These are phyloP conservation scores for Hydropsyche betteni DNA, from an alignment of 2,888 invertebrate genomes.

Conservation along the genomic window DNA sequence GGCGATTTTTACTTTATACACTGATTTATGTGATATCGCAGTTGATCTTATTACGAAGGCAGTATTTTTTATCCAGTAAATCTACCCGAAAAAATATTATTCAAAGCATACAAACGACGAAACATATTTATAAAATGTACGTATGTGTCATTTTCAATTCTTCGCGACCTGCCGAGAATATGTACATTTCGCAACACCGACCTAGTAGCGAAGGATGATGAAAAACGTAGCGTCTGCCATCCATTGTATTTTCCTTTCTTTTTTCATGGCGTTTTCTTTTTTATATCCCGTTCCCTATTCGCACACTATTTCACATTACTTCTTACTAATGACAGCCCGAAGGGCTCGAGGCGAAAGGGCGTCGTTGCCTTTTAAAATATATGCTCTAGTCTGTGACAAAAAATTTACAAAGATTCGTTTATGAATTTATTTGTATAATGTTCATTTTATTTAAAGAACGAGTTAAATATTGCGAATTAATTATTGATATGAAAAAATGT, in stretches of 20 bases:
- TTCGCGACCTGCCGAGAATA: conserved; percentile 7
- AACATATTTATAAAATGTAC: background rate
- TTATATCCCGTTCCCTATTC: background rate
- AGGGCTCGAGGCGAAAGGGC: conserved; percentile 13
- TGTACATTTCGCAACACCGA: background rate
- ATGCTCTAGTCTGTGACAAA: background rate
- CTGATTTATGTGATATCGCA: too few species aligned
- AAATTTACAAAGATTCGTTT: background rate
- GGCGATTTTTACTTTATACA: too few species aligned
- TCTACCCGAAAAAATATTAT: too few species aligned
- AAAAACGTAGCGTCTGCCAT: conserved; percentile 8
- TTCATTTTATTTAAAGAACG: background rate
- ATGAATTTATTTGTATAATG: background rate
- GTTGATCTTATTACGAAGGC: too few species aligned
- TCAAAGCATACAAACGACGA: too few species aligned
- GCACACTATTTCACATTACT: conserved; percentile 8
- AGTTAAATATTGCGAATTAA: background rate
- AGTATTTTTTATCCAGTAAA: too few species aligned
- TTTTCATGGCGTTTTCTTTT: background rate
- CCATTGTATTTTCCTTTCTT: conserved; percentile 13
- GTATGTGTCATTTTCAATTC: conserved; percentile 16
- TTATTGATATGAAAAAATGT: background rate
- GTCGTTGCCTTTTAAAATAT: background rate
- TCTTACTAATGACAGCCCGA: conserved; percentile 21
- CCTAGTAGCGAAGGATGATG: conserved; percentile 6